Evolutionary conservation across 2,797 vertebrate species (phyloP).

Genomic region (Bryconaethiops microstoma): DNA sequence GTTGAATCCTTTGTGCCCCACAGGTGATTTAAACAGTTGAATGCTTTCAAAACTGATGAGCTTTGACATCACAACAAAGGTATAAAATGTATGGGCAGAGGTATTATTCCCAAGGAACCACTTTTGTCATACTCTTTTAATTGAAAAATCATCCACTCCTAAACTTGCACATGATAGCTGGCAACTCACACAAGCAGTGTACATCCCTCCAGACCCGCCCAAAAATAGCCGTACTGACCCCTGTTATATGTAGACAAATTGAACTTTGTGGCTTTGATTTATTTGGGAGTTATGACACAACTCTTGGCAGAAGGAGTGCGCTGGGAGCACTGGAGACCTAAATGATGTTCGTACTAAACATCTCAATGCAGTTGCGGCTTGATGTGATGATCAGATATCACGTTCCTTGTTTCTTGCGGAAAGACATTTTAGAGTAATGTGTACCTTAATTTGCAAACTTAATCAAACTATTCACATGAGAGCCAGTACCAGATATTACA

Average conservation of each 20-base stretch:
- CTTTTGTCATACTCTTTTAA: not conserved
- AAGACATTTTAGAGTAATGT: too few species aligned
- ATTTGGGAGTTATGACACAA: constrained; percentile 3
- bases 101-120: not conserved
- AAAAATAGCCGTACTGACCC: constrained; percentile 13
- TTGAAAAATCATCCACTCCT: not conserved
- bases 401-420: too few species aligned
- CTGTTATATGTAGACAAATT: constrained; percentile 10
- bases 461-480: not conserved
- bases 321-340: not conserved
- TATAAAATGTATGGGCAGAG: not conserved
- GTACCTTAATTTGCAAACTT: not conserved
- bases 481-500: not conserved
- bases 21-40: not conserved
- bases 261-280: constrained; percentile 46
- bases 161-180: not conserved
- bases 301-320: constrained; percentile 1
- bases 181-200: not conserved
- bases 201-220: not conserved
- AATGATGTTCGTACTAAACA: constrained; percentile 8
- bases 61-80: not conserved
- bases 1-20: not conserved
- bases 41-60: not conserved
- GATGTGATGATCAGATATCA: not conserved
- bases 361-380: not conserved